Conservation (phyloP, 2,113 vertebrate species). For the Turdus rufiventris region DNA sequence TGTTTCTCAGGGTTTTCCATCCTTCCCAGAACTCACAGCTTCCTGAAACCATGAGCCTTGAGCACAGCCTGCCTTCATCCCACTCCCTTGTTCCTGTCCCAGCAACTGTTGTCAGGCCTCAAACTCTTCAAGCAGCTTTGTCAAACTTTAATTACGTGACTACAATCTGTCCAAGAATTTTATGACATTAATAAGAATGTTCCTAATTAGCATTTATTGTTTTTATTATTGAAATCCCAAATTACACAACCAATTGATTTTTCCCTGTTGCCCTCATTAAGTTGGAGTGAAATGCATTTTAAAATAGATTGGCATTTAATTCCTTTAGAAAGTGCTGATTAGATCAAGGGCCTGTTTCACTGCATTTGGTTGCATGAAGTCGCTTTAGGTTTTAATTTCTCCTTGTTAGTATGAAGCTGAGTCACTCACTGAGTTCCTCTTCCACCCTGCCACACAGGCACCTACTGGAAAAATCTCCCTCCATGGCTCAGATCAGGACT, state of each 20-base stretch:
- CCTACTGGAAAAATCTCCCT: constrained; percentile 3
- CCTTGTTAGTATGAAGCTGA: constrained; percentile 43
- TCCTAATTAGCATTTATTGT: constrained; percentile 66
- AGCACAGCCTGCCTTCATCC: neutral
- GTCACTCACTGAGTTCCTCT: neutral
- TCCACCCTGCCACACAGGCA: neutral
- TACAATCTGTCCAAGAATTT: constrained; percentile 43
- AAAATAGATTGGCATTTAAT: constrained; percentile 68
- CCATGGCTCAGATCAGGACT: neutral
- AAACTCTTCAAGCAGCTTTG: neutral
- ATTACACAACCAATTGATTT: constrained; percentile 66
- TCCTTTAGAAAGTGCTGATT: constrained; percentile 59
- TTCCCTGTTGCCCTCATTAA: constrained; percentile 58
- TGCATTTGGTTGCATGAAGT: constrained; percentile 32
- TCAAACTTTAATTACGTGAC: constrained; percentile 43
- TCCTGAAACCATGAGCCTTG: neutral
- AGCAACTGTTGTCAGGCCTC: neutral
- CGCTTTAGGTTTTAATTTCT: constrained; percentile 18
- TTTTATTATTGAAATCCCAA: constrained; percentile 62
- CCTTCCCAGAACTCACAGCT: neutral
- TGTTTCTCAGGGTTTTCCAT: neutral
- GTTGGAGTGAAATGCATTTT: constrained; percentile 36
- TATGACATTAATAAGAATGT: constrained; percentile 54
- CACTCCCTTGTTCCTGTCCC: neutral
- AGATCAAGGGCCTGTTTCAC: constrained; percentile 40